phyloP scores from a whole-genome alignment of 2,797 vertebrate genomes.

The Galaxias olidus region DNA sequence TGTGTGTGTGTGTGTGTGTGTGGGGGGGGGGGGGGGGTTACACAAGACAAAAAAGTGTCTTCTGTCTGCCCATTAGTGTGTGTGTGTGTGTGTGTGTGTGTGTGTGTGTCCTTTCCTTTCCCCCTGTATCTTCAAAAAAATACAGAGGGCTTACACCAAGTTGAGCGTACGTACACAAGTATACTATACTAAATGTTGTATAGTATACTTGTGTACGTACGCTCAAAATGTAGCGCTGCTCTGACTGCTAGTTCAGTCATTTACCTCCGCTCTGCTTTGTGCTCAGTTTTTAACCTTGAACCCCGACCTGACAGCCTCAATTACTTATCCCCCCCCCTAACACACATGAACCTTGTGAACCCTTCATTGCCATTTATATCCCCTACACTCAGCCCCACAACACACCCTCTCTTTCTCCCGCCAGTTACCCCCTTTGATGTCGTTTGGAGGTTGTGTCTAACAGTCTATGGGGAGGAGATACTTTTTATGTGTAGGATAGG shows the following conservation, averaged over 20 bases:
- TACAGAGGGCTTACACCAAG: too few species aligned
- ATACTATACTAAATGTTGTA: too few species aligned
- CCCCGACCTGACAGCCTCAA: slow-evolving; percentile 50
- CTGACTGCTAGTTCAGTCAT: slow-evolving; percentile 12
- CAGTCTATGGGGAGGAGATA: slow-evolving; percentile 10
- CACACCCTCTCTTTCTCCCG: slow-evolving; percentile 45
- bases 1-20: too few species aligned
- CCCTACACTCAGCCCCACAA: slow-evolving; percentile 17
- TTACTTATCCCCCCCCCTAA: slow-evolving; percentile 29
- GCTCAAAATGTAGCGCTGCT: background rate
- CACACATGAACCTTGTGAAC: slow-evolving; percentile 60
- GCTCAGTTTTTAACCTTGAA: slow-evolving; percentile 67
- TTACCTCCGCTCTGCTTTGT: slow-evolving; percentile 18
- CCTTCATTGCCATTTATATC: slow-evolving; percentile 47
- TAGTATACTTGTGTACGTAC: too few species aligned
- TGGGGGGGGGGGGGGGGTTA: too few species aligned
- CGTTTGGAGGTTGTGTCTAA: slow-evolving; percentile 20
- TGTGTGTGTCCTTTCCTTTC: background rate
- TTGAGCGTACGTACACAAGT: too few species aligned
- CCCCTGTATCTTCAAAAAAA: background rate
- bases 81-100: background rate
- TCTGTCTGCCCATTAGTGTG: background rate
- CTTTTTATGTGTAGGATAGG: background rate
- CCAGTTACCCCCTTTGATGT: slow-evolving; percentile 54
- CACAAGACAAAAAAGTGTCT: too few species aligned